Conservation (phyloP, 2,888 invertebrate genomes). For the Drosophila mulleri region DNA sequence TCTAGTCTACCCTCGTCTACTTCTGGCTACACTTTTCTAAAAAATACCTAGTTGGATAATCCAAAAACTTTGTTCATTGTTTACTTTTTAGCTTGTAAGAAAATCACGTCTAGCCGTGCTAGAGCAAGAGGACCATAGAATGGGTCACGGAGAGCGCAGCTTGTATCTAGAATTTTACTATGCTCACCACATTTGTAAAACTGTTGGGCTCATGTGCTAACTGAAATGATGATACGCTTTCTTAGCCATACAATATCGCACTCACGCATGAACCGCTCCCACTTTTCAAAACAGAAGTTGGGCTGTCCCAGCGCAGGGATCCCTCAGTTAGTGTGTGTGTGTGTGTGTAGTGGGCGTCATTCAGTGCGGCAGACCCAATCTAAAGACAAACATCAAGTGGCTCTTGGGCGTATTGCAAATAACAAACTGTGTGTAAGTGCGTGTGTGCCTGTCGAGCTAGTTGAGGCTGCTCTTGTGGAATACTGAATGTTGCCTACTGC, state of each 20-base stretch:
- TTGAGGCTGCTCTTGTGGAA: conserved; percentile 31
- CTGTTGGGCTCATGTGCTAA: neutral
- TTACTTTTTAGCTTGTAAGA: neutral
- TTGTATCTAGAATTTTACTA: neutral
- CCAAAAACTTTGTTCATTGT: neutral
- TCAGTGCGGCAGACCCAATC: conserved; percentile 24
- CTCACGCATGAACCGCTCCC: conserved; percentile 22
- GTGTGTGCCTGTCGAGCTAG: conserved; percentile 15
- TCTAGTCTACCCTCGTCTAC: too few species aligned
- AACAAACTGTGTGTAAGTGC: conserved; percentile 33
- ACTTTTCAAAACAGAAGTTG: neutral
- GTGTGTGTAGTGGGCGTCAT: neutral
- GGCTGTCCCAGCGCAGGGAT: conserved; percentile 2
- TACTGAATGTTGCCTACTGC: conserved; percentile 8
- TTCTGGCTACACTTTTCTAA: neutral
- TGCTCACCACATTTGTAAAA: neutral
- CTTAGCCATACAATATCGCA: conserved; percentile 47
- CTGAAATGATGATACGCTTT: conserved; percentile 45
- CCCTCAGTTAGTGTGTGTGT: neutral
- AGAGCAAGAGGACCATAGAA: neutral
- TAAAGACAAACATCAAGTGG: conserved; percentile 72
- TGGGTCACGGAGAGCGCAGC: neutral
- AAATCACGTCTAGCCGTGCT: neutral
- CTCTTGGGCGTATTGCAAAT: conserved; percentile 63
- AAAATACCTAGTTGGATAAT: neutral